phyloP scores from a whole-genome alignment of 2,113 vertebrate genomes.

The Melierax canorus region DNA sequence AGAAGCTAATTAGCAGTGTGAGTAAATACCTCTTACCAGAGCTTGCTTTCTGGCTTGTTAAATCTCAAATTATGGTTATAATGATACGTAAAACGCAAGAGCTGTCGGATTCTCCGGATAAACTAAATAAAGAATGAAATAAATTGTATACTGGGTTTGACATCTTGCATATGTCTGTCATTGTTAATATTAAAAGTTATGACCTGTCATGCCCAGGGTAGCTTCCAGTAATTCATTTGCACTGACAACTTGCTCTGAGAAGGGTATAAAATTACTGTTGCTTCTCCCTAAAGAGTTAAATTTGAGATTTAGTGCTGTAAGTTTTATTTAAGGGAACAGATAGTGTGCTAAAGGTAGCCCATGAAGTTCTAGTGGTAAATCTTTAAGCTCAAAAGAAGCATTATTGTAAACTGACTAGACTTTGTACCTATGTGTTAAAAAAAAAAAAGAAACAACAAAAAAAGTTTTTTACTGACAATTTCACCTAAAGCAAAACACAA shows the following conservation, averaged over 20 bases:
- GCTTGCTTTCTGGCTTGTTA: constrained; percentile 29
- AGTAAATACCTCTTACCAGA: constrained; percentile 34
- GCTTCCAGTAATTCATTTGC: constrained; percentile 65
- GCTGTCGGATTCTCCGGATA: constrained; percentile 15
- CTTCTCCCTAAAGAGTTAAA: constrained; percentile 56
- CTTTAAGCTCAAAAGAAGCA: background rate
- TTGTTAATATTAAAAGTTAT: constrained; percentile 72
- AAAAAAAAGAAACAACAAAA: background rate
- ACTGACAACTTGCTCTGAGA: constrained; percentile 30
- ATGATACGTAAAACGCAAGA: constrained; percentile 30
- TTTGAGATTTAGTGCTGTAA: constrained; percentile 56
- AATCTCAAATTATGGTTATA: constrained; percentile 37
- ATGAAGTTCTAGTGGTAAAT: constrained; percentile 12
- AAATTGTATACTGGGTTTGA: constrained; percentile 25
- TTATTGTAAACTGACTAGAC: background rate
- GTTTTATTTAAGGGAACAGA: constrained; percentile 55
- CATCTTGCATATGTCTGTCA: constrained; percentile 34
- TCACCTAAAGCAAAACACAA: background rate
- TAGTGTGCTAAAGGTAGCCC: constrained; percentile 20
- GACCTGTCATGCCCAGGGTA: constrained; percentile 40
- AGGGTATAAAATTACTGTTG: constrained; percentile 37
- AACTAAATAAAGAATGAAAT: constrained; percentile 56
- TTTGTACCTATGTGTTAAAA: background rate
- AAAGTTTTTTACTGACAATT: background rate
- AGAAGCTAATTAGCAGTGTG: constrained; percentile 49